Evolutionary conservation across 92 coral and sea anemone species (phyloP), one percentile per base, ranked within the genome.

Genomic region (Porites evermanni): DNA sequence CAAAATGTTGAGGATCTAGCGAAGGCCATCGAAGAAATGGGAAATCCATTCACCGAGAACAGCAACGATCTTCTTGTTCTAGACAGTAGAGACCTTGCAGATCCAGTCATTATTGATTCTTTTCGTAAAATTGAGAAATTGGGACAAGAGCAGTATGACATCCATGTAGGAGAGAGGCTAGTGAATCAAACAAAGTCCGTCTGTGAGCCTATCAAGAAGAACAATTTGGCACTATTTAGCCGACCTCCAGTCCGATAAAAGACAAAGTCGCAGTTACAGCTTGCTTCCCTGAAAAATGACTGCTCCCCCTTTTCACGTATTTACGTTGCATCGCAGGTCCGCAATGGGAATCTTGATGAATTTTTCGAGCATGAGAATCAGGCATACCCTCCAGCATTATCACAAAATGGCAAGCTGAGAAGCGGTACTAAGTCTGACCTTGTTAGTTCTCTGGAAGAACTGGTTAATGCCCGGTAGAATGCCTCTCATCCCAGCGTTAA

Each of bases 331-430:
- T 87, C 86, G 23, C 91, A 87, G 81, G 79, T 89, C 47, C 88
- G 90, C 80, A 80, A 87, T 66, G 92, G 84, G 32, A 80, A 92
- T 84, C 59, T 85, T 52, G 83, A 88, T 26, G 76, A 88, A 3
- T 84, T 91, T 82, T 88, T 91, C 60, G 44, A 53, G 59, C 92
- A 92, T 82, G 88, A 88, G 77, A 88, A 89, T 38, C 81, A 81
- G 44, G 64, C 79, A 51, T 92, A 83, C 19, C 90, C 94, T 54
- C 92, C 92, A 13, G 89, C 92, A 8, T 7, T 80, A 47, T 90
- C 90, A 73, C 90, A 90, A 52, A 82, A 86, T 81, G 88, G 90
- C 53, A 74, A 70, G 67, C 67, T 90, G 74, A 69, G 70, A 24
- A 65, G 70, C 19, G 56, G 66, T 64, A 90, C 75, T 60, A 86